Base-by-base conservation (phyloP, 2,797 vertebrate species). In the Tiaroga cobitis region DNA sequence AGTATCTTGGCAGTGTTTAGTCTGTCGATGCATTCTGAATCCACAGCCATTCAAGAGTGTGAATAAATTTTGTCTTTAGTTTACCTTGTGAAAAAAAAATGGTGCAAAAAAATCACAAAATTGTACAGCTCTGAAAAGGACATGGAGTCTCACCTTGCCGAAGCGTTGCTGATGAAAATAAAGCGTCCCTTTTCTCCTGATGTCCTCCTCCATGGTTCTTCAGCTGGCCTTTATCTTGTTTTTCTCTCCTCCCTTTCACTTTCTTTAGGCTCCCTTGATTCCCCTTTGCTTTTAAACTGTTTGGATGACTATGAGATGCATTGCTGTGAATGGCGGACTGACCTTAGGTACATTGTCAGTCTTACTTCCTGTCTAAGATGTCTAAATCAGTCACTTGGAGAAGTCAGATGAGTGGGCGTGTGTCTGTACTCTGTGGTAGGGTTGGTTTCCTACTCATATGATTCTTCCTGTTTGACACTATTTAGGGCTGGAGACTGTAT, bases 161-260 rank as follows among this genome's bases (percentile, higher is more conserved):
- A 96, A 96, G 1, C 95, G 95, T 83, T 96, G 95, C 86, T 96
- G 95, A 81, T 96, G 94, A 0, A 95, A 87, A 84, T 95, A 90
- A 51, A 96, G 91, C 81, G 81, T 87, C 0, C 95, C 95, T 77
- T 93, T 94, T 87, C 93, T 95, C 87, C 93, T 92, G 1, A 89
- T 90, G 8, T 46, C 68, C 15, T 89, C 93, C 37, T 92, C 94
- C 94, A 94, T 94, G 59, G 49, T 86, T 72, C 65, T 56, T 24
- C 84, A 13, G 43, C 63, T 46, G 72, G 74, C 16, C 24, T 51
- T 43, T 74, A 5, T 67, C 39, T 74, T 5, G 24, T 24, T 73
- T 68, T 29, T 65, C 41, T 77, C 10, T 83, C 39, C 70, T 9
- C 11, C 19, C 18, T 61, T 46, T 6, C 29, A 34, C 46, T 86